Percentiles rank a stretch among this genome's conserved stretches.
Evolutionary conservation across 2,113 vertebrate genomes (phyloP).

Genomic region (Odocoileus hemionus): DNA sequence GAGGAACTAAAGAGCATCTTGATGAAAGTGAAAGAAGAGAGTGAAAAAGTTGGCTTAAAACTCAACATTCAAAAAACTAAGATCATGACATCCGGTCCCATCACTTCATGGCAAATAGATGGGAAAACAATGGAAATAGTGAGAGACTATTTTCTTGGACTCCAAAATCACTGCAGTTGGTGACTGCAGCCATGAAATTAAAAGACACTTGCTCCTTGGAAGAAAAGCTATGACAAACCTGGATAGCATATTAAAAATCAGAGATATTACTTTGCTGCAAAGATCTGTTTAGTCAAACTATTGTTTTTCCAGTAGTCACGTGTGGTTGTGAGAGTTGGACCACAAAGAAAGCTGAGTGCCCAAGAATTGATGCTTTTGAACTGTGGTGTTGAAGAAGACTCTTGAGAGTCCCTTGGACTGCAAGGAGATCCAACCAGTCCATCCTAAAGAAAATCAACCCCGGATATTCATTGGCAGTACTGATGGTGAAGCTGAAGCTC

Average conservation of each 20-base stretch:
- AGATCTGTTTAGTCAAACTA: background rate
- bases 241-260: background rate
- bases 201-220: background rate
- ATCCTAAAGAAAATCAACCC: background rate
- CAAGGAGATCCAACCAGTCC: background rate
- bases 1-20: background rate
- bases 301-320: background rate
- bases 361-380: background rate
- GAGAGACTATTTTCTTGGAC: background rate
- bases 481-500: background rate
- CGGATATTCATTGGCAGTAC: rapidly evolving
- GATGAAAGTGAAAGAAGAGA: background rate
- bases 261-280: background rate
- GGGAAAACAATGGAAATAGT: background rate
- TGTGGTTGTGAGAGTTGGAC: background rate
- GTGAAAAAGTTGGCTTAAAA: background rate
- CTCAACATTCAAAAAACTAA: background rate
- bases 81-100: background rate
- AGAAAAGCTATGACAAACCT: background rate
- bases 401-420: background rate
- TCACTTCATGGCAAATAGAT: background rate
- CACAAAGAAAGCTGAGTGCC: background rate
- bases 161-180: background rate
- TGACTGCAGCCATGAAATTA: background rate
- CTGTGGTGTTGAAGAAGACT: background rate